Evolutionary conservation across 2,888 invertebrate genomes (phyloP), one percentile per base, ranked within the genome.

Genomic region (Philereme transversata): DNA sequence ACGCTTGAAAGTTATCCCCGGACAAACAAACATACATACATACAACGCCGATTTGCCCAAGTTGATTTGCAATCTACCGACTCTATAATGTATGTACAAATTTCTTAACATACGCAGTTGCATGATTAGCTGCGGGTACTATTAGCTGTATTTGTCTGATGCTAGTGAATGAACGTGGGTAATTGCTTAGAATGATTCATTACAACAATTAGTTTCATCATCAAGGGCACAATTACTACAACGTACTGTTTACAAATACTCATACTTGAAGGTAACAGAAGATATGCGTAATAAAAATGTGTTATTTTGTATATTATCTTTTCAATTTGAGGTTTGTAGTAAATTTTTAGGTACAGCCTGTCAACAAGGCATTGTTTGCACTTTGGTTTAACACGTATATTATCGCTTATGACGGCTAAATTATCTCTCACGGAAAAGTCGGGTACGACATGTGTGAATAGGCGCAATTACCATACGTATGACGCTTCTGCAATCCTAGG

Each of bases 401-500:
- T 62, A 65, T 59, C 55, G 53, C 58, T 54, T 47, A 51, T 59
- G 67, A 68, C 68, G 55, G 70, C 74, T 75, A 73, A 76, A 71
- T 75, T 73, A 75, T 70, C 71, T 72, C 73, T 74, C 76, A 75
- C 73, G 74, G 67, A 67, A 61, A 52, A 55, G 49, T 41, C 49
- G 22, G 51, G 56, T 57, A 76, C 72, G 71, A 75, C 75, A 80
- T 78, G 77, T 83, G 81, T 74, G 76, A 82, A 82, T 79, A 75
- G 77, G 64, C 75, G 71, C 78, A 79, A 87, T 88, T 87, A 86
- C 77, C 84, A 83, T 83, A 83, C 81, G 81, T 79, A 85, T 79
- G 78, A 83, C 79, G 80, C 80, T 81, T 75, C 75, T 70, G 66
- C 79, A 78, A 77, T 81, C 76, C 74, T 54, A 57, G 48, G 38